Conservation (phyloP, 1,140 invertebrate species). For the Pseudomyrmex concolor region DNA sequence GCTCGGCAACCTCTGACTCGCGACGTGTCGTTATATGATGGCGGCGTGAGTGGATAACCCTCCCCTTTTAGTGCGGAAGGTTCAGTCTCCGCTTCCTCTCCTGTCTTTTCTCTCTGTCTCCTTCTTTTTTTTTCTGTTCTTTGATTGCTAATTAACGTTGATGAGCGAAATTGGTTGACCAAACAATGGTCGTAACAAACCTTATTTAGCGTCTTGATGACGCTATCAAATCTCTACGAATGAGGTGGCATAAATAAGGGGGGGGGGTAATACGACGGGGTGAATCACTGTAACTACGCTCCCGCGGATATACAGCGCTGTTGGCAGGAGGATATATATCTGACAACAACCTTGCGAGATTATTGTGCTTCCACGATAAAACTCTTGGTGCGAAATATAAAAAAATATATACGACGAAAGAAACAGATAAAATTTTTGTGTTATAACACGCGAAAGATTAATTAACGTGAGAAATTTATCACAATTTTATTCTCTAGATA, state of each 20-base stretch:
- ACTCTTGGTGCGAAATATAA: not conserved
- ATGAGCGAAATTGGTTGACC: conserved; percentile 43
- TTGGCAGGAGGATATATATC: not conserved
- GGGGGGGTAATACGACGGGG: not conserved
- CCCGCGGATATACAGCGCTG: not conserved
- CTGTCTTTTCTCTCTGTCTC: not conserved
- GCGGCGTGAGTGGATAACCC: conserved; percentile 53
- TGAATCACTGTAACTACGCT: conserved; percentile 30
- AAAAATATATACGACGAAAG: not conserved
- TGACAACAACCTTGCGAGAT: not conserved
- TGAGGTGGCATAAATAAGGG: not conserved
- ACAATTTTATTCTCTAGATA: not conserved
- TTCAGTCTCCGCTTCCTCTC: not conserved
- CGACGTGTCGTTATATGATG: conserved; percentile 59
- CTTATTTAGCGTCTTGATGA: conserved; percentile 49
- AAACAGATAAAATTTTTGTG: not conserved
- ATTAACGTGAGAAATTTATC: not conserved
- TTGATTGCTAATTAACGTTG: conserved; percentile 8
- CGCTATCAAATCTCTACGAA: conserved; percentile 11
- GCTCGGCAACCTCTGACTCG: conserved; percentile 61
- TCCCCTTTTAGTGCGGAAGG: not conserved
- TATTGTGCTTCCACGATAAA: conserved; percentile 15
- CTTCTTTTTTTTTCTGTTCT: not conserved
- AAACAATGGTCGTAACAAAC: conserved; percentile 45
- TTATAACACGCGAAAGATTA: not conserved